Conservation (phyloP, 2,888 invertebrate genomes). For the Cheilosia grossa region DNA sequence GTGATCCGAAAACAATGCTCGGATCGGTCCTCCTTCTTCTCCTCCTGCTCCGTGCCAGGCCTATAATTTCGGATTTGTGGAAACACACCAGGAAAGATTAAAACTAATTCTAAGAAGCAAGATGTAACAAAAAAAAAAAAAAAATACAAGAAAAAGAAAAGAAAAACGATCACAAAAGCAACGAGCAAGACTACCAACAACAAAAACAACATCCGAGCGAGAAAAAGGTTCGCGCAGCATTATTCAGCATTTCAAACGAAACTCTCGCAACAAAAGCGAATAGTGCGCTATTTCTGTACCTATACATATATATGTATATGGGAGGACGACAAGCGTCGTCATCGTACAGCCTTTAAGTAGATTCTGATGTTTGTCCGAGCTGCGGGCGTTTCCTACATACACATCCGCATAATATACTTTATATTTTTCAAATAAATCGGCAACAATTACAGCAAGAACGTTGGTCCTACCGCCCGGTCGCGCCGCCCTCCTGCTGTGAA, state of each 20-base stretch:
- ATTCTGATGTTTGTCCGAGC: constrained; percentile 65
- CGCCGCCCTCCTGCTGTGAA: constrained; percentile 70
- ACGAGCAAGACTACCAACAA: constrained; percentile 29
- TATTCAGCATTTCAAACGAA: constrained; percentile 65
- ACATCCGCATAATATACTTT: constrained; percentile 19
- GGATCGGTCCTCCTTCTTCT: constrained; percentile 46
- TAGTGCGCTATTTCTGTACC: constrained; percentile 50
- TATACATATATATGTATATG: background rate
- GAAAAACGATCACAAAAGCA: constrained; percentile 33
- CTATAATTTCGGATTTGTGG: constrained; percentile 76
- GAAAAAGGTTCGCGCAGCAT: constrained; percentile 69
- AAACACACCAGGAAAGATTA: constrained; percentile 70
- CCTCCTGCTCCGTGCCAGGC: constrained; percentile 65
- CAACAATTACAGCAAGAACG: constrained; percentile 61
- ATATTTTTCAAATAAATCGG: constrained; percentile 51
- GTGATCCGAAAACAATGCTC: constrained; percentile 61
- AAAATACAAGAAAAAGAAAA: constrained; percentile 6
- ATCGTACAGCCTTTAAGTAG: constrained; percentile 56
- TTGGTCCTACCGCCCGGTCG: constrained; percentile 52
- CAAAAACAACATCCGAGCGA: constrained; percentile 38
- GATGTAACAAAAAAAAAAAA: constrained; percentile 68
- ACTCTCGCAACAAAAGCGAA: constrained; percentile 51
- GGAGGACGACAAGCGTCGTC: constrained; percentile 30
- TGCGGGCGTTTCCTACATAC: constrained; percentile 64
- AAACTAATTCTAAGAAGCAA: constrained; percentile 71